phyloP scores from a whole-genome alignment of 2,113 vertebrate genomes.

The Odocoileus virginianus region DNA sequence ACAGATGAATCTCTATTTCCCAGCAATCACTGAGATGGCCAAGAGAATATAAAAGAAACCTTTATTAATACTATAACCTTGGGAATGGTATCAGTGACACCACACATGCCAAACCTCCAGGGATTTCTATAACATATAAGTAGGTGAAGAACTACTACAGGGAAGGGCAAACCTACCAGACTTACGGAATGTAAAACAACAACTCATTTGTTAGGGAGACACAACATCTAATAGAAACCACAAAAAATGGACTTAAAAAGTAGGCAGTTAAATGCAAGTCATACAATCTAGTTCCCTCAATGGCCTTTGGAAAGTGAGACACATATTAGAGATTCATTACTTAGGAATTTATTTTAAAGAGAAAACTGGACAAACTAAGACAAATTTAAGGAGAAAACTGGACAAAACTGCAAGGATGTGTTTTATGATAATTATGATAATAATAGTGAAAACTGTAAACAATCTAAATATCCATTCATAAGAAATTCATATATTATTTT shows the following conservation, averaged over 20 bases:
- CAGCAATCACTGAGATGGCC: not conserved
- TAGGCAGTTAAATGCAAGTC: not conserved
- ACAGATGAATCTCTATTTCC: not conserved
- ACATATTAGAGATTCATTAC: not conserved
- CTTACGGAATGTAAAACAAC: not conserved
- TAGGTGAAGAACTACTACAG: not conserved
- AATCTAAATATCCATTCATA: not conserved
- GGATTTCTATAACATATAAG: not conserved
- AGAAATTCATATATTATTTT: not conserved
- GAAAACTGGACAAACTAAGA: not conserved
- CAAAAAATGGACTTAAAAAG: not conserved
- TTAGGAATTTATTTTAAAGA: not conserved
- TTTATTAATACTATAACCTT: not conserved
- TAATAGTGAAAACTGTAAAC: not conserved
- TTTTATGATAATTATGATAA: not conserved
- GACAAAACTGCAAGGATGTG: not conserved
- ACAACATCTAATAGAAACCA: not conserved
- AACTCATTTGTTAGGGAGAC: not conserved
- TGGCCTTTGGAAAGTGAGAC: not conserved
- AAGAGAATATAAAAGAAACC: not conserved
- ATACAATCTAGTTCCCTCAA: not conserved
- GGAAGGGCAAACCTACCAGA: not conserved
- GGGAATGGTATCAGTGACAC: not conserved
- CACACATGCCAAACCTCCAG: not conserved
- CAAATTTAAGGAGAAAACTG: not conserved